Evolutionary conservation across 2,113 vertebrate genomes (phyloP).

Genomic region (Albula goreensis): DNA sequence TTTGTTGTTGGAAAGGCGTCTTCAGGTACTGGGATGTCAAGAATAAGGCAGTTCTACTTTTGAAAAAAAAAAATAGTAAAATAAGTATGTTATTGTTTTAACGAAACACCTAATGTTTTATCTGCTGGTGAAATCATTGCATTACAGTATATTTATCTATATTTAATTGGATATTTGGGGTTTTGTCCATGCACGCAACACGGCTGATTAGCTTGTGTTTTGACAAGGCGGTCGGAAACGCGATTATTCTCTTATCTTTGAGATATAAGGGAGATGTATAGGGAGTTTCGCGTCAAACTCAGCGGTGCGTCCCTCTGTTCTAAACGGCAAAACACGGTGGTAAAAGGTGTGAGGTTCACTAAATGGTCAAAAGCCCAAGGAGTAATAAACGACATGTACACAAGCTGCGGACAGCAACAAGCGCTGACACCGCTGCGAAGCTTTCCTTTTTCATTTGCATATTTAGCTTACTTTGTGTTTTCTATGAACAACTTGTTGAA

Average conservation of each 20-base stretch:
- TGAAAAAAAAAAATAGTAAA: background rate
- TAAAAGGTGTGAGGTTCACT: background rate
- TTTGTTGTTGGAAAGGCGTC: background rate
- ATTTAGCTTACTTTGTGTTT: background rate
- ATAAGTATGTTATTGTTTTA: background rate
- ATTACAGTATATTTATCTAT: background rate
- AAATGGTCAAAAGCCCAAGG: background rate
- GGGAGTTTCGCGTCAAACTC: background rate
- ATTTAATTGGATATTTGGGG: too few species aligned
- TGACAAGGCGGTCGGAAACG: background rate
- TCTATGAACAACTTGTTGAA: background rate
- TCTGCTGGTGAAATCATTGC: background rate
- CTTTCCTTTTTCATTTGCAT: background rate
- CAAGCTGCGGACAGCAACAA: background rate
- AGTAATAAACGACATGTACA: background rate
- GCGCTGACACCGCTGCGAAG: background rate
- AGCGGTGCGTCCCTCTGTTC: background rate
- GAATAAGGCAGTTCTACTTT: background rate
- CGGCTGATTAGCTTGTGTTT: background rate
- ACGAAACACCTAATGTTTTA: background rate
- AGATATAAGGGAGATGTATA: background rate
- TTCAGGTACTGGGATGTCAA: background rate
- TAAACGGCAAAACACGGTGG: background rate
- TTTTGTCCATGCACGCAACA: too few species aligned
- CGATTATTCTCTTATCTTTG: background rate